Evolutionary conservation across 2,113 vertebrate genomes (phyloP).

Genomic region (Sitta europaea): DNA sequence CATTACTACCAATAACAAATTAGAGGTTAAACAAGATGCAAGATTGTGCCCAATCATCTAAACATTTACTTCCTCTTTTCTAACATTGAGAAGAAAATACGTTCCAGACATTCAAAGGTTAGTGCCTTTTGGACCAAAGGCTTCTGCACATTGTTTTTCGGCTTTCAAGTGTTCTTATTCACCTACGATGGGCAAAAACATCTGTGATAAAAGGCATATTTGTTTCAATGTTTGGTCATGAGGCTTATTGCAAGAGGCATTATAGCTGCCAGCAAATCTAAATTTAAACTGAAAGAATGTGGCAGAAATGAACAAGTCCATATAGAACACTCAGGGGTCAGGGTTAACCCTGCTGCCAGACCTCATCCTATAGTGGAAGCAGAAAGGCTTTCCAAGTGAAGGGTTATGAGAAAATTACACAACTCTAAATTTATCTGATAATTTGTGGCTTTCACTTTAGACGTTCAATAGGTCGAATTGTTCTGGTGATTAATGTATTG

Average conservation of each 20-base stretch:
- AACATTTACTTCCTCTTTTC: slow-evolving; percentile 49
- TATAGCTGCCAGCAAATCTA: slow-evolving; percentile 58
- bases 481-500: not conserved
- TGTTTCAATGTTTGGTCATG: slow-evolving; percentile 45
- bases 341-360: slow-evolving; percentile 46
- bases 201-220: slow-evolving; percentile 66
- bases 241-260: slow-evolving; percentile 41
- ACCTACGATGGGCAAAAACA: slow-evolving; percentile 60
- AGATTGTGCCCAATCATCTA: not conserved
- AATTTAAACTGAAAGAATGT: slow-evolving; percentile 73
- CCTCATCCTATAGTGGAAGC: slow-evolving; percentile 36
- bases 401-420: slow-evolving; percentile 63
- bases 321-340: slow-evolving; percentile 56
- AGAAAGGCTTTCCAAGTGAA: slow-evolving; percentile 31
- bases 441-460: not conserved
- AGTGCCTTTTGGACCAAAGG: slow-evolving; percentile 44
- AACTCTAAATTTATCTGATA: slow-evolving; percentile 48
- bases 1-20: not conserved
- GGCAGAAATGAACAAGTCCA: slow-evolving; percentile 46
- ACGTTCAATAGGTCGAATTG: slow-evolving; percentile 24
- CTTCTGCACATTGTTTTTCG: slow-evolving; percentile 62
- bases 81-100: slow-evolving; percentile 44
- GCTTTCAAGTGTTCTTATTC: slow-evolving; percentile 64
- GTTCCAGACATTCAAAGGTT: slow-evolving; percentile 21
- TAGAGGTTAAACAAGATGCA: not conserved